phyloP scores from a whole-genome alignment of 2,113 vertebrate species.

The Mesoclemmys tuberculata region DNA sequence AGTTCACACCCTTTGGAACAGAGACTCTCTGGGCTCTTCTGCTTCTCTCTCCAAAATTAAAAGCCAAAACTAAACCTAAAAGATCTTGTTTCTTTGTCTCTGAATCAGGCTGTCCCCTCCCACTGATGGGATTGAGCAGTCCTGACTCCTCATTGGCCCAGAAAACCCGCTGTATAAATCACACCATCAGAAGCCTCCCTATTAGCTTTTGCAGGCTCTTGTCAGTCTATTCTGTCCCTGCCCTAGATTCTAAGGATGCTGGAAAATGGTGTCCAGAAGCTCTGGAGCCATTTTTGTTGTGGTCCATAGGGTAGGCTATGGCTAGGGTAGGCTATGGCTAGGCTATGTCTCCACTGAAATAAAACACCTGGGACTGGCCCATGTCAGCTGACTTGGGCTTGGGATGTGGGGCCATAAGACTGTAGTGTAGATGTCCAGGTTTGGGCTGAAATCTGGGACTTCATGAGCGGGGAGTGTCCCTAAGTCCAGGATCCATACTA shows the following conservation, averaged over 20 bases:
- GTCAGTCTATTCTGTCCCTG: neutral
- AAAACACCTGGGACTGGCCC: neutral
- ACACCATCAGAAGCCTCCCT: neutral
- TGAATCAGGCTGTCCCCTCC: too few species aligned
- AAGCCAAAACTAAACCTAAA: too few species aligned
- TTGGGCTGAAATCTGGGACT: neutral
- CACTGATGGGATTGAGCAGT: too few species aligned
- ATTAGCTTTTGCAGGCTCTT: too few species aligned
- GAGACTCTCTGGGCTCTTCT: neutral
- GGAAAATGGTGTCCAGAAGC: too few species aligned
- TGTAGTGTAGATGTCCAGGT: neutral
- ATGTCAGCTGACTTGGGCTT: neutral
- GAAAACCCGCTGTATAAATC: neutral
- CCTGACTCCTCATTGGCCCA: neutral
- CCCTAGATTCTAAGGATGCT: neutral
- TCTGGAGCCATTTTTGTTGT: too few species aligned
- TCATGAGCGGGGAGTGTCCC: neutral
- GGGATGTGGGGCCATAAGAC: too few species aligned
- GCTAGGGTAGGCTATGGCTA: too few species aligned
- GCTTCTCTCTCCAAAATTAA: neutral
- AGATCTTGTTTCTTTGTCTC: too few species aligned
- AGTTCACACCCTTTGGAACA: neutral
- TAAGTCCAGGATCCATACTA: neutral
- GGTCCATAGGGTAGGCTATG: too few species aligned
- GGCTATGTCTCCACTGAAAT: too few species aligned